Base-by-base conservation (phyloP, 2,113 vertebrate genomes). In the Crypturellus undulatus region DNA sequence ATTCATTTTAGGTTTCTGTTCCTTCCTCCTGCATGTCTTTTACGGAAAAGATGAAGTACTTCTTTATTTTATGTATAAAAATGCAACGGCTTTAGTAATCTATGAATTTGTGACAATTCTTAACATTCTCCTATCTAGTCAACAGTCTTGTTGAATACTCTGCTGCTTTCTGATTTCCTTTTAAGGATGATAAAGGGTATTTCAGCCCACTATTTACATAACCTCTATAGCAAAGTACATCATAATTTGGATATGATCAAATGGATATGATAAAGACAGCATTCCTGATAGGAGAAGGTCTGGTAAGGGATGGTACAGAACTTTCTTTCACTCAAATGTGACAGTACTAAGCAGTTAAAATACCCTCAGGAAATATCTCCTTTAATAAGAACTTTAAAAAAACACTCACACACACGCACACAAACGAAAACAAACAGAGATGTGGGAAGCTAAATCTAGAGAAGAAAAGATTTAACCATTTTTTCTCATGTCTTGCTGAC, bases 221-320 rank as follows among this genome's bases (percentile, higher is more conserved):
- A 73, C 40, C 22, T 87, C 63, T 90, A 38, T 85, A 94, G 93
- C 85, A 70, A 62, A 71, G 58, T 78, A 52, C 51, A 83, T 28
- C 68, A 73, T 76, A 28, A 70, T 76, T 84, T 79, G 49, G 49
- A 49, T 49, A 24, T 22, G 21, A 49, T 49, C 21, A 49, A 49
- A 67, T 68, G 68, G 38, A 54, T 91, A 64, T 56, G 20, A 83
- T 49, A 82, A 76, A 89, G 72, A 94, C 83, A 95, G 69, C 51
- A 88, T 54, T 85, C 34, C 79, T 92, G n/a, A 40, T 63, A 79
- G 79, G 54, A 71, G 86, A 89, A 92, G 63, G 81, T 60, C 59
- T 85, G 45, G 79, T 94, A 90, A 94, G 91, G 82, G 59, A 84
- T 73, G 63, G 60, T 28, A 47, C 54, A 85, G 42, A 83, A 60